These are phyloP conservation scores for Charanyca ferruginea DNA, from an alignment of 2,888 invertebrate species.

Conservation along the genomic window DNA sequence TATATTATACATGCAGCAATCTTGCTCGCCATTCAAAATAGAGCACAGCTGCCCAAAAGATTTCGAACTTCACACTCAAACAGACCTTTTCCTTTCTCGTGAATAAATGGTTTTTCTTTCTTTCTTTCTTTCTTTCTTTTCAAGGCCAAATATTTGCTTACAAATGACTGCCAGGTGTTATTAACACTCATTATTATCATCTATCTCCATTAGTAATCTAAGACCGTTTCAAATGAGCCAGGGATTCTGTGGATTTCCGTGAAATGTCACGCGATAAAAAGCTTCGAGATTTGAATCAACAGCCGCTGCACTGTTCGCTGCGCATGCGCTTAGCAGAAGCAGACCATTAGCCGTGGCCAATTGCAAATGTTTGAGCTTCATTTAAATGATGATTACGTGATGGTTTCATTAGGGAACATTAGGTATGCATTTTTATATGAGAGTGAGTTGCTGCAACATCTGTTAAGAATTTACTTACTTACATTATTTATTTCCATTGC, in stretches of 20 bases:
- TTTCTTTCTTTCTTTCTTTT: not conserved
- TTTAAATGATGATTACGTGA: constrained; percentile 44
- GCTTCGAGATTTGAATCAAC: constrained; percentile 63
- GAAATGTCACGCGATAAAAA: constrained; percentile 65
- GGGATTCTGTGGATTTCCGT: constrained; percentile 64
- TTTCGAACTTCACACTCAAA: constrained; percentile 40
- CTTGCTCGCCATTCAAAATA: not conserved
- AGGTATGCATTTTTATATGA: constrained; percentile 4
- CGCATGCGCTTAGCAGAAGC: constrained; percentile 42
- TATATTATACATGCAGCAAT: not conserved
- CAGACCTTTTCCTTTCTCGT: too few species aligned
- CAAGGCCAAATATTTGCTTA: constrained; percentile 20
- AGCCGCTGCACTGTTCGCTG: constrained; percentile 57
- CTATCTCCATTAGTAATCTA: constrained; percentile 49
- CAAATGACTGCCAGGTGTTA: constrained; percentile 31
- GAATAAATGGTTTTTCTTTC: too few species aligned
- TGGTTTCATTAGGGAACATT: constrained; percentile 29
- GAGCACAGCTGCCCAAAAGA: not conserved
- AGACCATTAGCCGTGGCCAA: constrained; percentile 58
- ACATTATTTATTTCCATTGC: not conserved
- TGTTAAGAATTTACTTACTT: not conserved
- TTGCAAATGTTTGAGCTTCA: constrained; percentile 38
- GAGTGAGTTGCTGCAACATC: not conserved
- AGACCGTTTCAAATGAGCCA: constrained; percentile 54
- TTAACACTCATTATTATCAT: constrained; percentile 25